A percentile compares a stretch with the other conserved stretches of the same genome.
These are phyloP conservation scores for Chloropsis cyanopogon DNA, from an alignment of 2,113 vertebrate species.

Conservation along the genomic window DNA sequence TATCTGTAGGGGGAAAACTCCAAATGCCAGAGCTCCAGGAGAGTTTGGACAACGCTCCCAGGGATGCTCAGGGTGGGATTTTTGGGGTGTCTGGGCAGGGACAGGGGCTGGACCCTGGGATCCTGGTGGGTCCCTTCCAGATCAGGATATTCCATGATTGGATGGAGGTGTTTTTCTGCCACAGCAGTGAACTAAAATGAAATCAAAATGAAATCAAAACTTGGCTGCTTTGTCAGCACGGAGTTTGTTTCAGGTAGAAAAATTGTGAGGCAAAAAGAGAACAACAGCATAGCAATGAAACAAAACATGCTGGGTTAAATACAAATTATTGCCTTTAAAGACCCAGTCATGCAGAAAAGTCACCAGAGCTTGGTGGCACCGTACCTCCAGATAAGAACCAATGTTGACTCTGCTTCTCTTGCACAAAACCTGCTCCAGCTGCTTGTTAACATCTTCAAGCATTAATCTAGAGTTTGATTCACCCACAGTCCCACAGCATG, in stretches of 20 bases:
- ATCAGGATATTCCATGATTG: background rate
- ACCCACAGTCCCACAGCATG: too few species aligned
- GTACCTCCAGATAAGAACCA: too few species aligned
- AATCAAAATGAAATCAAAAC: background rate
- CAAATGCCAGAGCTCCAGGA: background rate
- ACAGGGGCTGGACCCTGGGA: background rate
- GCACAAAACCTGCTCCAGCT: too few species aligned
- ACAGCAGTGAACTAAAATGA: background rate
- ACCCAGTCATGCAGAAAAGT: background rate
- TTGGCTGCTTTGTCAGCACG: background rate
- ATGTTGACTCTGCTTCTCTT: too few species aligned
- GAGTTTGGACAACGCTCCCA: accelerated
- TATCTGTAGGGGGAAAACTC: background rate
- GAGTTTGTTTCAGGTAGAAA: background rate
- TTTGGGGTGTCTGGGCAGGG: background rate
- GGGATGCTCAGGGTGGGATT: background rate
- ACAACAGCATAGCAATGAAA: background rate
- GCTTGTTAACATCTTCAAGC: too few species aligned
- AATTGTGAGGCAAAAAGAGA: background rate
- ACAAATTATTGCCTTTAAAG: background rate
- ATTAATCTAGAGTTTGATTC: too few species aligned
- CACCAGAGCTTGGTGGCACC: background rate
- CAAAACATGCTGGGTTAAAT: background rate
- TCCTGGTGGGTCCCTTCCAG: background rate
- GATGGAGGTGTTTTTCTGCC: background rate